Evolutionary conservation across 1,140 invertebrate genomes (phyloP), one percentile per base, ranked within the genome.

Genomic region (Globodera ellingtonae): DNA sequence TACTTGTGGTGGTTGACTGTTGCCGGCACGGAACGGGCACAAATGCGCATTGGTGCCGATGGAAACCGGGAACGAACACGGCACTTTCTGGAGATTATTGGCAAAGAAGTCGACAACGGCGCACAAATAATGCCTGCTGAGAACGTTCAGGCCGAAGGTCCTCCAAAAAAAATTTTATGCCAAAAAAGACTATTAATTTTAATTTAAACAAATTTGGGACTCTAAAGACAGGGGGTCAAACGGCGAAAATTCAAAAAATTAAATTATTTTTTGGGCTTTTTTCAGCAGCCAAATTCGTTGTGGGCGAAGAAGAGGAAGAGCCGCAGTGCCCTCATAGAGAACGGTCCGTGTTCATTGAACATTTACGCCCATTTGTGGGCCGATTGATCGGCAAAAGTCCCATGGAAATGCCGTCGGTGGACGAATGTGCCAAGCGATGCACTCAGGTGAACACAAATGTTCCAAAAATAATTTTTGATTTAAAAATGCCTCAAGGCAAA

Each of bases 391-490:
- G 46, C 24, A 70, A 70, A 47, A 10, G 6, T 6, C 67, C 46
- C 4, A 35, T 70, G 67, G 67, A 70, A 8, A 47, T 70, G 9
- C 7, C 67, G 0, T 70, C 67, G 67, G 67, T 70, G 67, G 67
- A 70, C 67, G 67, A 70, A 47, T 70, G 67, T 47, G 67, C 67
- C 46, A 70, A 70, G 67, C 67, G 67, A 6, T 70, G 67, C 67
- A 5, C 18, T 8, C 7, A 44, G 67, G 67, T 70, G 24, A 35
- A 35, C 0, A 35, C 35, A 35, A 35, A 35, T 35, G 35, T 0
- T 2, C 35, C 1, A 35, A 35, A 35, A 35, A 35, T 35, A 35
- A 35, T 35, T 35, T 35, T 35, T 35, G 35, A 35, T 35, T 35
- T 35, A 35, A 35, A 24, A 35, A 35, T 35, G 35, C 35, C 35